These are phyloP conservation scores for Aphelenchoides fujianensis DNA, from an alignment of 1,140 invertebrate genomes.

Conservation along the genomic window DNA sequence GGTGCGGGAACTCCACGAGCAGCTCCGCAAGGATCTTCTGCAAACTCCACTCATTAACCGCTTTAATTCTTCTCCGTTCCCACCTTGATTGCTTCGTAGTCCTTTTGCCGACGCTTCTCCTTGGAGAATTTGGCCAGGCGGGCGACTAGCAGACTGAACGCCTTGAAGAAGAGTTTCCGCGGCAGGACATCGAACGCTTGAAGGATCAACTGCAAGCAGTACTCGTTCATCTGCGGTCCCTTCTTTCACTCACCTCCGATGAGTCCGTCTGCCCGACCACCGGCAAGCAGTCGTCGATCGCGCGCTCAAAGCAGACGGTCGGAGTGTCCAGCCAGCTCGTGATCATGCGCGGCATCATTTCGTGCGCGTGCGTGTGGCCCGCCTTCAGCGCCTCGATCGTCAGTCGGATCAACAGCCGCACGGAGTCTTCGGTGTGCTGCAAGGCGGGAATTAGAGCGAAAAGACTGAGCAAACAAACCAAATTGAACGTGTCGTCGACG, in stretches of 20 bases:
- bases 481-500: slow-evolving; percentile 9
- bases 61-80: slow-evolving; percentile 2
- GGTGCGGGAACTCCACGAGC: slow-evolving; percentile 14
- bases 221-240: too few species aligned
- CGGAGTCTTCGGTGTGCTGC: background rate
- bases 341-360: slow-evolving; percentile 17
- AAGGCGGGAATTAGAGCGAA: too few species aligned
- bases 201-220: background rate
- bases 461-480: too few species aligned
- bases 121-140: slow-evolving; percentile 8
- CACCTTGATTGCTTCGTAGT: slow-evolving; percentile 2
- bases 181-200: background rate
- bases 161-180: background rate
- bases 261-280: background rate
- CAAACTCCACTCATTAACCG: background rate
- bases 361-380: slow-evolving; percentile 9
- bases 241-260: background rate
- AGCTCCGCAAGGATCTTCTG: background rate
- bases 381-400: background rate
- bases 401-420: slow-evolving; percentile 12
- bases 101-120: background rate
- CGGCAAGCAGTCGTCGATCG: background rate
- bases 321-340: slow-evolving; percentile 19
- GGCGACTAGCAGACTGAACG: slow-evolving; percentile 2
- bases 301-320: background rate